phyloP scores from a whole-genome alignment of 2,888 invertebrate genomes.

The Spatulosminthurus flaviceps region DNA sequence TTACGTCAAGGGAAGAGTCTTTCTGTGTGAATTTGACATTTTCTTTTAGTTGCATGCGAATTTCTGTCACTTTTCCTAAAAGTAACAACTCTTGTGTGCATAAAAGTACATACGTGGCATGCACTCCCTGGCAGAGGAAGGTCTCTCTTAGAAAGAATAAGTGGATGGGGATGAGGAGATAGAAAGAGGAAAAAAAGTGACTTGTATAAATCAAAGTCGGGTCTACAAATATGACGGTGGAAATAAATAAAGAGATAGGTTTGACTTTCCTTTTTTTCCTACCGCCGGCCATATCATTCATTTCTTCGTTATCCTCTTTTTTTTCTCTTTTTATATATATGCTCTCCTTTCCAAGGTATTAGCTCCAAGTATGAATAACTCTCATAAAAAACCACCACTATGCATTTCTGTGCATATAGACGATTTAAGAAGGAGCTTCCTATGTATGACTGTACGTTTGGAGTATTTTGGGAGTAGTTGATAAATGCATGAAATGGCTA shows the following conservation, averaged over 20 bases:
- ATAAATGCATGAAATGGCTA: too few species aligned
- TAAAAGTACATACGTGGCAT: too few species aligned
- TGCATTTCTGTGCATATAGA: too few species aligned
- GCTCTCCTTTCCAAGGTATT: neutral
- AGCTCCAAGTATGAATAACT: neutral
- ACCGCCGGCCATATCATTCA: constrained; percentile 44
- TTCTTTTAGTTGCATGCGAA: neutral
- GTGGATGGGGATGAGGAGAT: neutral
- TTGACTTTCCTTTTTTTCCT: constrained; percentile 29
- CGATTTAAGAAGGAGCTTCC: too few species aligned
- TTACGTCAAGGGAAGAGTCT: neutral
- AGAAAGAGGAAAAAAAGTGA: constrained; percentile 19
- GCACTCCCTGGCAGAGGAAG: neutral
- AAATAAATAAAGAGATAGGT: constrained; percentile 55
- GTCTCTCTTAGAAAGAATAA: neutral
- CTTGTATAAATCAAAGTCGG: constrained; percentile 53
- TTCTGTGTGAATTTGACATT: constrained; percentile 12
- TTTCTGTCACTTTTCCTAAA: neutral
- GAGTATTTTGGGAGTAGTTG: too few species aligned
- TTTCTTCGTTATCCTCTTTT: constrained; percentile 36
- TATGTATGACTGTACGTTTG: too few species aligned
- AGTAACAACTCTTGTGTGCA: too few species aligned
- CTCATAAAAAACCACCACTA: too few species aligned
- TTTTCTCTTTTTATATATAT: neutral
- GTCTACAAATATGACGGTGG: constrained; percentile 55